Evolutionary conservation across 2,888 invertebrate genomes (phyloP).

Genomic region (Ischnura elegans): DNA sequence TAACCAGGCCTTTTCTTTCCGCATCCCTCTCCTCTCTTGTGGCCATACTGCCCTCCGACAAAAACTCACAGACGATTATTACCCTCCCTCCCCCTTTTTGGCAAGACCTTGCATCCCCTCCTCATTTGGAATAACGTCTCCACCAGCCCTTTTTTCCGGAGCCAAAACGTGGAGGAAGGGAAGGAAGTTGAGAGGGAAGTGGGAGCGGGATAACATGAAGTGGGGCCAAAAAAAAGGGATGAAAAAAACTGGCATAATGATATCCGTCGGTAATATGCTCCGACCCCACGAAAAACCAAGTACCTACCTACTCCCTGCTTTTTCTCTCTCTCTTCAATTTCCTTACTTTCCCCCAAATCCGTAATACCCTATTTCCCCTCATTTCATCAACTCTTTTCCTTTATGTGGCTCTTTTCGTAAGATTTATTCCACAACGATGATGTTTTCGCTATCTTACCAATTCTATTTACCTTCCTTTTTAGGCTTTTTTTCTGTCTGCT

Average conservation of each 20-base stretch:
- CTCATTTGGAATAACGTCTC: slow-evolving; percentile 8
- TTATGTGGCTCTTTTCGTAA: no score
- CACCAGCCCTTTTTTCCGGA: background rate
- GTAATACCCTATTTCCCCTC: no score
- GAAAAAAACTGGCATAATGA: slow-evolving; percentile 59
- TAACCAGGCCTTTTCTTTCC: background rate
- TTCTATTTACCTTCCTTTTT: no score
- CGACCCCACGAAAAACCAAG: background rate
- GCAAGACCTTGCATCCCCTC: background rate
- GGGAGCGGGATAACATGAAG: background rate
- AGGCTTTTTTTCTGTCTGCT: no score
- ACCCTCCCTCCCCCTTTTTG: background rate
- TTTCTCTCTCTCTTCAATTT: background rate
- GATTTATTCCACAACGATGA: no score
- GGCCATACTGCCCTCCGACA: background rate
- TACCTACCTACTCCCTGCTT: background rate
- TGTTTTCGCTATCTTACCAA: no score
- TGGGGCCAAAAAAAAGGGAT: background rate
- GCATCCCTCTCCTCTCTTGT: background rate
- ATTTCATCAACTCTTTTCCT: no score
- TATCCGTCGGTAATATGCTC: slow-evolving; percentile 52
- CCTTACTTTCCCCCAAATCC: background rate
- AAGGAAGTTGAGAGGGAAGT: background rate
- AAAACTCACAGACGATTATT: background rate
- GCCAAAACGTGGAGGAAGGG: background rate